Base-by-base conservation (phyloP, 2,888 invertebrate species). In the Rotaria magnacalcarata region DNA sequence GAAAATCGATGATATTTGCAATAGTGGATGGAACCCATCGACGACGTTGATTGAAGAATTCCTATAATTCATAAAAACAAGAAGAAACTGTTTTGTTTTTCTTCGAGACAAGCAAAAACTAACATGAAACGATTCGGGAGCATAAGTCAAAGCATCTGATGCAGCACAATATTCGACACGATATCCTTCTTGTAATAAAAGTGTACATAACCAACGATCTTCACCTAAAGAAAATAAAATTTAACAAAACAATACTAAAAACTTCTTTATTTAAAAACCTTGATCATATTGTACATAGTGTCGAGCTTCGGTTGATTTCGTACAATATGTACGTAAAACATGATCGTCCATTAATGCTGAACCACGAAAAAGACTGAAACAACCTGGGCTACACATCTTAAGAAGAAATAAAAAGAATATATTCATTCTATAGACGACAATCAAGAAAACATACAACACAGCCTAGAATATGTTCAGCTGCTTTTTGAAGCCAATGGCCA, bases 401-500 rank as follows among this genome's bases (percentile, higher is more conserved):
- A 11, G 50, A 50, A 50, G 4, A 14, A 50, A 50, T 11, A 50
- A 27, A 34, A 16, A 43, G 47, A 24, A 24, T 3, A 21, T 43
- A 80, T n/a, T 14, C 41, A 80, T 47, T 43, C 27, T 8, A 24
- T 75, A 27, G 43, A 6, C n/a, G n/a, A 8, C 7, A 27, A 54
- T 19, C 2, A 54, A 5, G 8, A 54, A 54, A 67, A 41, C 67
- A 4, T 67, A 67, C 67, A 89, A 98, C 98, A 92, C 98, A 99
- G 85, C 99, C 99, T 90, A 99, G 97, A 95, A 99, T 97, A 91
- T 99, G 99, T 91, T 99, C 99, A 2, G 99, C 98, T 67, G 99
- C 97, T 92, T 99, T 99, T 93, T 99, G 98, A 89, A 99, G 94
- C 99, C 98, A 99, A 94, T 99, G 98, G 89, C 98, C 98, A 90